Conservation (phyloP, 2,888 invertebrate genomes). For the Camptogramma bilineatum region DNA sequence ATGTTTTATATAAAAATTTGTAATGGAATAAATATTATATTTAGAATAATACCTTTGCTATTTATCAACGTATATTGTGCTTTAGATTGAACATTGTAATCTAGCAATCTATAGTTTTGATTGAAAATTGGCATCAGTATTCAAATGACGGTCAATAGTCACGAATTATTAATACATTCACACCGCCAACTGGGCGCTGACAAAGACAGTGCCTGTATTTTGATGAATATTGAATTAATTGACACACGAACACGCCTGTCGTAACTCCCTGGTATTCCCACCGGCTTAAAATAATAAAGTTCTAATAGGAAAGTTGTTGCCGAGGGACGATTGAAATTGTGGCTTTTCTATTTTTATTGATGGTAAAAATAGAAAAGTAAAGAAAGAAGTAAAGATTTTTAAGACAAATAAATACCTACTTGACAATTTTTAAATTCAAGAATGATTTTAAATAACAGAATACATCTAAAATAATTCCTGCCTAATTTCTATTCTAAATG, state of each 20-base stretch:
- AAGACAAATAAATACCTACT: neutral
- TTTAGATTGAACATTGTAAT: too few relatives aligned
- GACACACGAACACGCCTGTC: constrained; percentile 25
- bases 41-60: too few relatives aligned
- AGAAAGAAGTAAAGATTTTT: neutral
- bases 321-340: neutral
- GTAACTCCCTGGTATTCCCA: constrained; percentile 23
- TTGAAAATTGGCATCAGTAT: constrained; percentile 3
- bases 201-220: constrained; percentile 11
- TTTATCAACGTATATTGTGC: too few relatives aligned
- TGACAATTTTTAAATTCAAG: too few relatives aligned
- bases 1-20: too few relatives aligned
- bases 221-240: constrained; percentile 19
- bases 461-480: too few relatives aligned
- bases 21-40: too few relatives aligned
- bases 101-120: neutral
- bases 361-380: neutral
- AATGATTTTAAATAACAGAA: too few relatives aligned
- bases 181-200: constrained; percentile 25
- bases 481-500: too few relatives aligned
- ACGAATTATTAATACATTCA: constrained; percentile 27
- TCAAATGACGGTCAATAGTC: constrained; percentile 5
- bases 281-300: constrained; percentile 15
- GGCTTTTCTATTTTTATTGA: neutral
- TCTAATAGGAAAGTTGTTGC: constrained; percentile 7